Evolutionary conservation across 2,113 vertebrate species (phyloP).

Genomic region (Oceanites oceanicus): DNA sequence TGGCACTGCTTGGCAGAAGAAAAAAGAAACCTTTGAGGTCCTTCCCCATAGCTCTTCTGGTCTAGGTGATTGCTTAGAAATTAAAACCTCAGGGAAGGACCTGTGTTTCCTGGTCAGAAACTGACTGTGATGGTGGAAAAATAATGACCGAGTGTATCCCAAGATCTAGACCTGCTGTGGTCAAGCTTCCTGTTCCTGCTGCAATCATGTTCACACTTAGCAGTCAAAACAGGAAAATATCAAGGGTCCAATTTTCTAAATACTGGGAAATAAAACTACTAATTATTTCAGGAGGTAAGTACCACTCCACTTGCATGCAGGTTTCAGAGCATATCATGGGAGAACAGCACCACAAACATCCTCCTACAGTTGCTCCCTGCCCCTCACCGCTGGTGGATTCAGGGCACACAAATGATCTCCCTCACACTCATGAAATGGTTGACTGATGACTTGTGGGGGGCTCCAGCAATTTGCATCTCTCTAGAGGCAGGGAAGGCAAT

Average conservation of each 20-base stretch:
- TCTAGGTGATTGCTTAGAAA: not conserved
- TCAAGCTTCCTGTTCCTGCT: not conserved
- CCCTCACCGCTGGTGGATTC: not conserved
- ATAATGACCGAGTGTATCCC: not conserved
- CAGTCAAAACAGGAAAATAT: conserved; percentile 68
- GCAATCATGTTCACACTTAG: conserved; percentile 38
- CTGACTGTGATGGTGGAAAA: not conserved
- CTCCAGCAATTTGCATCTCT: not conserved
- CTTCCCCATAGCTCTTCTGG: not conserved
- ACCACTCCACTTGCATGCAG: conserved; percentile 41
- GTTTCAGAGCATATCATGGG: conserved; percentile 18
- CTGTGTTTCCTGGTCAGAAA: not conserved
- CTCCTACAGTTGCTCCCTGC: not conserved
- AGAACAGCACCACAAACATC: conserved; percentile 48
- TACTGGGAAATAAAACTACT: conserved; percentile 63
- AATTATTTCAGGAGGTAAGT: conserved; percentile 68
- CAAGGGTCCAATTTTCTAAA: conserved; percentile 72
- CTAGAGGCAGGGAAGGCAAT: not conserved
- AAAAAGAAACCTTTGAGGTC: not conserved
- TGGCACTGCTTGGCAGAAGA: not conserved
- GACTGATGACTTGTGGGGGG: not conserved
- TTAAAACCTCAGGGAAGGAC: not conserved
- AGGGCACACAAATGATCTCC: not conserved
- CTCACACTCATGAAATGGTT: not conserved
- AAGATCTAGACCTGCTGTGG: not conserved